These are phyloP conservation scores for Smittia aterrima DNA, from an alignment of 2,888 invertebrate species.

Conservation along the genomic window DNA sequence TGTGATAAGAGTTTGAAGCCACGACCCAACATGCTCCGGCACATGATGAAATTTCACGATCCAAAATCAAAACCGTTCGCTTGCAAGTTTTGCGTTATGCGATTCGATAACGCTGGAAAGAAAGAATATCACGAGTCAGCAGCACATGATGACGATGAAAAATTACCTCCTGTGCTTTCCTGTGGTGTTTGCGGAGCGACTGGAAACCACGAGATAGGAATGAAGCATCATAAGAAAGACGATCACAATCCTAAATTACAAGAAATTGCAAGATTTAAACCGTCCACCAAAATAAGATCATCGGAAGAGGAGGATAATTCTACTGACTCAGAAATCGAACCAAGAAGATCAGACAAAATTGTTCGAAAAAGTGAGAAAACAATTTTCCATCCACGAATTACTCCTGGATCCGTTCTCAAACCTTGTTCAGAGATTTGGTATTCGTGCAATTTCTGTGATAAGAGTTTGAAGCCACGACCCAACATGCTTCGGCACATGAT, in stretches of 20 bases:
- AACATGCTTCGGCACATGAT: conserved; percentile 9
- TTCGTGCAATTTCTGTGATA: conserved; percentile 25
- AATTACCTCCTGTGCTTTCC: background rate
- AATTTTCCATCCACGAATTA: conserved; percentile 16
- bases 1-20: conserved; percentile 4
- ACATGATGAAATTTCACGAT: conserved; percentile 19
- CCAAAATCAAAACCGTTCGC: background rate
- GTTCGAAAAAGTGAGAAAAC: background rate
- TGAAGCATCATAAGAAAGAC: conserved; percentile 24
- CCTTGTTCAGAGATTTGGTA: background rate
- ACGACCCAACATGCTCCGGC: background rate
- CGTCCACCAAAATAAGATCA: too few relatives aligned
- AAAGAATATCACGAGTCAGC: background rate
- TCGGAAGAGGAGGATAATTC: too few relatives aligned
- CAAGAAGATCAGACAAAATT: background rate
- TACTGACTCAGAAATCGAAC: background rate
- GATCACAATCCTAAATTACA: background rate
- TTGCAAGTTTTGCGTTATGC: background rate
- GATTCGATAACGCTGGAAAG: background rate
- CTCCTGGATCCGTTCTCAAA: background rate
- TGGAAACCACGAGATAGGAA: conserved; percentile 3
- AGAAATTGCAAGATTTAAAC: too few relatives aligned
- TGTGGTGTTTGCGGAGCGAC: conserved; percentile 17
- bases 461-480: background rate
- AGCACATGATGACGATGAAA: background rate